Evolutionary conservation across 2,888 invertebrate species (phyloP), one percentile per base, ranked within the genome.

Genomic region (Fissipunctia ypsillon): DNA sequence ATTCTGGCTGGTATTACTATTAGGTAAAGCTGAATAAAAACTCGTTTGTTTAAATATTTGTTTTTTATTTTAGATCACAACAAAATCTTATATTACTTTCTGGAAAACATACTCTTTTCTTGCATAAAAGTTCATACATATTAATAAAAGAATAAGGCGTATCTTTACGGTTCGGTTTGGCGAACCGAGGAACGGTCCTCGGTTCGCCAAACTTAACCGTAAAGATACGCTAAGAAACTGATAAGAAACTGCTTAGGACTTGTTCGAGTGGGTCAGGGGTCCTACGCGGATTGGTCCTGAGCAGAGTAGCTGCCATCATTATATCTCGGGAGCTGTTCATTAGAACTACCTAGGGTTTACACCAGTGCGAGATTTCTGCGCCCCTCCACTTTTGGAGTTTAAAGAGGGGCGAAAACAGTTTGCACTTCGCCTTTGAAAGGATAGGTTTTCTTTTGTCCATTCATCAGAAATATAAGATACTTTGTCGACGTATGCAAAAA

Each of bases 41-140:
- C 16, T 63, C 31, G 22, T 63, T 66, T 67, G 41, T 73, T 57
- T 63, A 52, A 68, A 67, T 73, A 48, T 61, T 69, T 38, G 6
- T 52, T 68, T 76, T 56, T 69, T 67, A 68, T 69, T 77, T 45
- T 68, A 38, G 19, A 59, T 68, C 78, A 61, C 78, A 69, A 76
- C 70, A 78, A 56, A 48, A 56, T 56, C 19, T 61, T 50, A 43
- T 57, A 66, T 60, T 73, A 76, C 19, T 76, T 74, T 73, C 76
- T 64, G 76, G 12, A 22, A 41, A 64, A 48, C 12, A 31, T 56
- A 56, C 54, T 57, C 19, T 31, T 45, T 22, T 25, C 54, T 75
- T 76, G 38, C 52, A 45, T 76, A 31, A 5, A 45, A 19, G n/a
- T 38, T 61, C 52, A 31, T 38, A 28, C 12, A 19, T 31, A 22